Conservation (phyloP, 2,888 invertebrate species). For the Campoplex nolae region DNA sequence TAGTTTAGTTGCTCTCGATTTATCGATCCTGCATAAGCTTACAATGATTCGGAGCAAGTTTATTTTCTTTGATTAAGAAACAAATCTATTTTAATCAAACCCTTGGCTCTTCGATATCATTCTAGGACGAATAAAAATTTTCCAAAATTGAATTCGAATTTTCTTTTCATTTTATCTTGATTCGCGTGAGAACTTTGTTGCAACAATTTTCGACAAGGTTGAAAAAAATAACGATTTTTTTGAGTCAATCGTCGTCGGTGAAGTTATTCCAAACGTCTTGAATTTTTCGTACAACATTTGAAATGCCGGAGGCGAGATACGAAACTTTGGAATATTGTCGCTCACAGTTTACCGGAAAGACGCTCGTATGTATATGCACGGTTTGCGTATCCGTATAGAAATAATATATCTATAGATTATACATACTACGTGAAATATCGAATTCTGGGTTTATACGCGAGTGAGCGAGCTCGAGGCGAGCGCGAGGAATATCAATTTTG, state of each 20-base stretch:
- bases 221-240: not conserved
- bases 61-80: slow-evolving; percentile 4
- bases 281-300: slow-evolving; percentile 27
- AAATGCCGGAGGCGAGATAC: slow-evolving; percentile 33
- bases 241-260: not conserved
- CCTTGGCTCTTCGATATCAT: not conserved
- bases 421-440: slow-evolving; percentile 78
- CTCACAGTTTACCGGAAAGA: slow-evolving; percentile 25
- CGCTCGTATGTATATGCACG: not conserved
- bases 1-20: slow-evolving; percentile 1
- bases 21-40: slow-evolving; percentile 2
- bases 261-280: slow-evolving; percentile 32
- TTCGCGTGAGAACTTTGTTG: too few species aligned
- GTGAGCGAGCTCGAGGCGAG: slow-evolving; percentile 73
- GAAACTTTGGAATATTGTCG: slow-evolving; percentile 51
- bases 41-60: not conserved
- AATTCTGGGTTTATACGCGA: slow-evolving; percentile 80
- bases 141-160: too few species aligned
- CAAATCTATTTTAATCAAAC: not conserved
- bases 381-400: slow-evolving; percentile 19
- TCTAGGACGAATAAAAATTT: not conserved
- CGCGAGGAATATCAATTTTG: slow-evolving; percentile 83
- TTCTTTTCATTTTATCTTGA: too few species aligned
- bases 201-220: not conserved
- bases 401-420: slow-evolving; percentile 25